These are phyloP conservation scores for Mimumesa dahlbomi DNA, from an alignment of 2,888 invertebrate genomes.

Conservation along the genomic window DNA sequence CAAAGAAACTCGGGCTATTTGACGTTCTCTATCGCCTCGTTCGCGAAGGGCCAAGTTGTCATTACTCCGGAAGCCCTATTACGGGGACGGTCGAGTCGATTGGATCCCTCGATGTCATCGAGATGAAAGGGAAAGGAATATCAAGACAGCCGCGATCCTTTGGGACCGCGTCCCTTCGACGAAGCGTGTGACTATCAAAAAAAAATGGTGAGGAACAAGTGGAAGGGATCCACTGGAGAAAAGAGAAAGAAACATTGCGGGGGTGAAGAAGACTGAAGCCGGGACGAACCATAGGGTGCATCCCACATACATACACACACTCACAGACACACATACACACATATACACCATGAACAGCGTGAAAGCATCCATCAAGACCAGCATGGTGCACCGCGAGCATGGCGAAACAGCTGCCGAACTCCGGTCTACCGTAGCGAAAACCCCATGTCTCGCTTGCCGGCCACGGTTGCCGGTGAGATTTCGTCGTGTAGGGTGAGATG, in stretches of 20 bases:
- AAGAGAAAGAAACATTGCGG: too few species aligned
- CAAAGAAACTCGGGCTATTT: constrained; percentile 12
- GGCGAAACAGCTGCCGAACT: constrained; percentile 65
- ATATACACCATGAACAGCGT: constrained; percentile 44
- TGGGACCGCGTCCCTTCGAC: constrained; percentile 18
- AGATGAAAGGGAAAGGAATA: constrained; percentile 52
- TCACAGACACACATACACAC: too few species aligned
- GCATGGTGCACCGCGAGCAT: constrained; percentile 63
- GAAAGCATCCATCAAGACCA: constrained; percentile 70
- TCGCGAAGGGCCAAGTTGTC: constrained; percentile 16
- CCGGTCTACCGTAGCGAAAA: constrained; percentile 60
- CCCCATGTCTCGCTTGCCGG: constrained; percentile 48
- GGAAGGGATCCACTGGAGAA: constrained; percentile 8
- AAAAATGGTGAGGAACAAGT: too few species aligned
- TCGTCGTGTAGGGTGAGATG: constrained; percentile 44
- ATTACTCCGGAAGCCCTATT: constrained; percentile 44
- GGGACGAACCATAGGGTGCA: not conserved
- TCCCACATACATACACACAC: constrained; percentile 43
- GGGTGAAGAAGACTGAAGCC: not conserved
- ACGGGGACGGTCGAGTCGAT: constrained; percentile 37
- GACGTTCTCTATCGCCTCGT: constrained; percentile 40
- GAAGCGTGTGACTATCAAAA: constrained; percentile 40
- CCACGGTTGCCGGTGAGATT: constrained; percentile 48
- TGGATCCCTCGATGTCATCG: constrained; percentile 40
- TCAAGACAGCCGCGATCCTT: constrained; percentile 20